These are phyloP conservation scores for Harpegnathos saltator DNA, from an alignment of 1,140 invertebrate genomes.

Conservation along the genomic window DNA sequence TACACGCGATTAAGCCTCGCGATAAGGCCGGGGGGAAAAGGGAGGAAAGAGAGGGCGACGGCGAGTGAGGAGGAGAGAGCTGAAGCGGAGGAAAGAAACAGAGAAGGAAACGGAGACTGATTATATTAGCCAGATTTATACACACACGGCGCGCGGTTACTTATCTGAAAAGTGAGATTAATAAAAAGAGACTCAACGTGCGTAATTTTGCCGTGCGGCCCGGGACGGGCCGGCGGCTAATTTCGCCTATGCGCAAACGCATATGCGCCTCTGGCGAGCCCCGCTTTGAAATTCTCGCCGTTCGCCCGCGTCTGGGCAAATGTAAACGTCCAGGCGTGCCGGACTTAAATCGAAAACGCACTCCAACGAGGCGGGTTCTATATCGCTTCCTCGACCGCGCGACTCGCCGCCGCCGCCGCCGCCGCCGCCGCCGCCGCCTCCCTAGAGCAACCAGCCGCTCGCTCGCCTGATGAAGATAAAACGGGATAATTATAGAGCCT, in stretches of 20 bases:
- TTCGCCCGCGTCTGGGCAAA: constrained; percentile 18
- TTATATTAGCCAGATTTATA: neutral
- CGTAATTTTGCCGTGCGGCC: neutral
- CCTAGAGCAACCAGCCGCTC: constrained; percentile 54
- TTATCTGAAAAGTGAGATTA: constrained; percentile 17
- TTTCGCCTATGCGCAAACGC: neutral
- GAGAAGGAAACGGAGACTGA: neutral
- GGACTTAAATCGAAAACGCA: constrained; percentile 66
- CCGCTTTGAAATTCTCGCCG: constrained; percentile 17
- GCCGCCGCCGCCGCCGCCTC: constrained; percentile 31
- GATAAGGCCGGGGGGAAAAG: neutral
- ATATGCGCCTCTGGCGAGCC: neutral
- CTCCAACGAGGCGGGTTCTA: constrained; percentile 50
- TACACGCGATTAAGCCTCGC: neutral
- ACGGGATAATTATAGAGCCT: constrained; percentile 85
- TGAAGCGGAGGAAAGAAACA: neutral
- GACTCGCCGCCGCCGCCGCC: constrained; percentile 50
- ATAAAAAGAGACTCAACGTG: neutral
- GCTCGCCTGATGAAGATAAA: constrained; percentile 84
- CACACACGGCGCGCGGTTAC: neutral
- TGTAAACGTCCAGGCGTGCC: constrained; percentile 58
- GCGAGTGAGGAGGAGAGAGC: too few species aligned
- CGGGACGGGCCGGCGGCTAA: neutral
- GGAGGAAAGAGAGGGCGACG: too few species aligned
- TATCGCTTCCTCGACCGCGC: constrained; percentile 70